Conservation (phyloP, 2,888 invertebrate genomes). For the Pharmacophagus antenor region DNA sequence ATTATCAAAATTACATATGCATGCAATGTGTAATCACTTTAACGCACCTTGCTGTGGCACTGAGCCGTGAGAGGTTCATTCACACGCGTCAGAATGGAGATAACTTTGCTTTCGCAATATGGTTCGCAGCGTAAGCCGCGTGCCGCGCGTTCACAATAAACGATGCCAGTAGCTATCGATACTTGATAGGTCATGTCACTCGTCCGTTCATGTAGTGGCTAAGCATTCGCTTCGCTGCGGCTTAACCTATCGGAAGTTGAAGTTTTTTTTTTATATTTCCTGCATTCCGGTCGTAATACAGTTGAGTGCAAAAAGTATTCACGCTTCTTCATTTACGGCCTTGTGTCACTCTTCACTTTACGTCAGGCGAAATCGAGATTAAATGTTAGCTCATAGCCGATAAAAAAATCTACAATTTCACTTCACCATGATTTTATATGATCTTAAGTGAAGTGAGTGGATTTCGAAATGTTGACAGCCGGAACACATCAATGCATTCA, state of each 20-base stretch:
- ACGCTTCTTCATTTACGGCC: no score
- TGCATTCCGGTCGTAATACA: background rate
- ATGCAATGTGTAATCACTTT: slow-evolving; percentile 12
- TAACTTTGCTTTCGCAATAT: slow-evolving; percentile 36
- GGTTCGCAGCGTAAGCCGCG: slow-evolving; percentile 32
- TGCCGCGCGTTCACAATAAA: slow-evolving; percentile 23
- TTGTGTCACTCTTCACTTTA: no score
- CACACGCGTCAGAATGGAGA: slow-evolving; percentile 35
- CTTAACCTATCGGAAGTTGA: background rate
- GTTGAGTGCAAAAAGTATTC: no score
- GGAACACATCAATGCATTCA: no score
- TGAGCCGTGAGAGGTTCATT: slow-evolving; percentile 40
- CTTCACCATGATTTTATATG: no score
- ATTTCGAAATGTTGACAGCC: no score
- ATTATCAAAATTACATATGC: no score
- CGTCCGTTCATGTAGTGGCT: background rate
- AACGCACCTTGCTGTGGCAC: slow-evolving; percentile 14
- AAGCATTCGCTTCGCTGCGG: background rate
- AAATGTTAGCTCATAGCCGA: no score
- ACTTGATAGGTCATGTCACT: background rate
- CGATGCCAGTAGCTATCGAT: background rate
- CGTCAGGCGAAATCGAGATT: no score
- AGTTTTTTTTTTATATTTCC: no score
- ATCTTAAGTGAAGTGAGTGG: no score
- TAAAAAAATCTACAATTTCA: no score